Conservation (phyloP, 2,113 vertebrate species). For the Salminus brasiliensis region DNA sequence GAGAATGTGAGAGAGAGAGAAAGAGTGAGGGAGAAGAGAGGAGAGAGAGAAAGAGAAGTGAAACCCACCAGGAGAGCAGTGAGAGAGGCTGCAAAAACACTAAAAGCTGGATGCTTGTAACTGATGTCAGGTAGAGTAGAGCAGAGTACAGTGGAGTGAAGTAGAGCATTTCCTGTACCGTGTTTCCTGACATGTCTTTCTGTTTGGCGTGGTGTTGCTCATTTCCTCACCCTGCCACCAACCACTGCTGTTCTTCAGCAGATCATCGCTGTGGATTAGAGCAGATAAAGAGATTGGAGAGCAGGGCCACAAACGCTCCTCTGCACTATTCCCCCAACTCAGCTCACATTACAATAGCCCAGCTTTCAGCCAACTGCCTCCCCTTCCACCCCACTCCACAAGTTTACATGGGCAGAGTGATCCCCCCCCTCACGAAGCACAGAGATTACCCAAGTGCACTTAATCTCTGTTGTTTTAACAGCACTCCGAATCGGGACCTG, state of each 20-base stretch:
- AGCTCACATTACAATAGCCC: constrained; percentile 69
- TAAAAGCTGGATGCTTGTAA: neutral
- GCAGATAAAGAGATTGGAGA: constrained; percentile 74
- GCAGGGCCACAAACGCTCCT: constrained; percentile 63
- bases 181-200: constrained; percentile 71
- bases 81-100: neutral
- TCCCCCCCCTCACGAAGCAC: constrained; percentile 54
- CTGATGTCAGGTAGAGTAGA: constrained; percentile 38
- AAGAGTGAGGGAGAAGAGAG: constrained; percentile 41
- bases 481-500: constrained; percentile 62
- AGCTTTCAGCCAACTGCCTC: constrained; percentile 68
- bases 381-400: constrained; percentile 44
- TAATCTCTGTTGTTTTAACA: constrained; percentile 76
- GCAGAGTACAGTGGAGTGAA: constrained; percentile 64
- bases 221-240: constrained; percentile 59
- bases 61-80: neutral
- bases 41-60: constrained; percentile 56
- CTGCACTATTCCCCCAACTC: constrained; percentile 66
- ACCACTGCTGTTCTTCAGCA: constrained; percentile 48
- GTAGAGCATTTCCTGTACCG: constrained; percentile 71
- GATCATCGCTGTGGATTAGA: constrained; percentile 65
- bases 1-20: constrained; percentile 30
- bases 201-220: constrained; percentile 65
- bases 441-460: constrained; percentile 65
- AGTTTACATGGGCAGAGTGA: constrained; percentile 72